Evolutionary conservation across 2,113 vertebrate species (phyloP).

Genomic region (Paramormyrops kingsleyae): DNA sequence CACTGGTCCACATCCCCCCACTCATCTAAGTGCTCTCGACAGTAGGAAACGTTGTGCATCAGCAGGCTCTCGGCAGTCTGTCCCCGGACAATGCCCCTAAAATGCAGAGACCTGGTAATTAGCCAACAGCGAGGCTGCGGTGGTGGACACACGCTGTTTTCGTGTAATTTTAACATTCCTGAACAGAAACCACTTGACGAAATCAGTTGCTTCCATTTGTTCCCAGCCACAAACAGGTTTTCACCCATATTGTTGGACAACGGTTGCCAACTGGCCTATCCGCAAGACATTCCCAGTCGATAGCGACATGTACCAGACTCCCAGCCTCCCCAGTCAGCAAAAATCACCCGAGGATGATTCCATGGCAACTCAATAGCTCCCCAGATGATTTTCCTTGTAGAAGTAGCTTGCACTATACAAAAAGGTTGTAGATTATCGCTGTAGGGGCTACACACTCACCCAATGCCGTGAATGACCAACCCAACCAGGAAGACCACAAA

Average conservation of each 20-base stretch:
- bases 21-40: constrained; percentile 56
- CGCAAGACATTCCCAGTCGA: background rate
- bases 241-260: background rate
- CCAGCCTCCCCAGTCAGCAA: background rate
- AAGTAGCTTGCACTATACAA: background rate
- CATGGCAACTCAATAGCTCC: background rate
- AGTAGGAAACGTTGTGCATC: constrained; percentile 62
- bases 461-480: constrained; percentile 63
- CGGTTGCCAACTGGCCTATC: background rate
- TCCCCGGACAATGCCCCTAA: constrained; percentile 64
- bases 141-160: background rate
- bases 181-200: background rate
- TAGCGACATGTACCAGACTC: background rate
- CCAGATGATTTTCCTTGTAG: background rate
- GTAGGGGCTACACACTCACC: constrained; percentile 51
- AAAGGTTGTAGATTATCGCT: background rate
- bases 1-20: constrained; percentile 55
- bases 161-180: background rate
- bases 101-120: background rate
- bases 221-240: background rate
- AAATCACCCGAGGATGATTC: background rate
- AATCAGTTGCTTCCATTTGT: background rate
- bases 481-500: constrained; percentile 63
- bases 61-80: constrained; percentile 62
- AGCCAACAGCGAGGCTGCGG: background rate